Evolutionary conservation across 2,888 invertebrate species (phyloP).

Genomic region (Dryocosmus kuriphilus): DNA sequence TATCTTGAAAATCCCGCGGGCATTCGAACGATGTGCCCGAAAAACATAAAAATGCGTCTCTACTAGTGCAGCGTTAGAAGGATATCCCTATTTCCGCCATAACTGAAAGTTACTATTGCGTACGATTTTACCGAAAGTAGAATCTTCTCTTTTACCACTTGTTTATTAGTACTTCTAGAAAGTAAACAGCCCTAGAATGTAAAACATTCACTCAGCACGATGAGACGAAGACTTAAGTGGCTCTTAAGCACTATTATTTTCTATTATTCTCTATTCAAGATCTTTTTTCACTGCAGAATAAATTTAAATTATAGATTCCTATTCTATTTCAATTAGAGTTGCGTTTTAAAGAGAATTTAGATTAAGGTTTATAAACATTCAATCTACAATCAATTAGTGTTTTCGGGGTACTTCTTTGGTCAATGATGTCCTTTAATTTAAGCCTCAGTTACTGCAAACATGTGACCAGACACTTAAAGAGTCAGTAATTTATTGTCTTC

Average conservation of each 20-base stretch:
- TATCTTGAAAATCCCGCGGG: no score
- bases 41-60: no score
- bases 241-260: no score
- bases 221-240: no score
- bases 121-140: neutral
- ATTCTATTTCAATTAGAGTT: neutral
- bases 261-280: no score
- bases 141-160: neutral
- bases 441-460: neutral
- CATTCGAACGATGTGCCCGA: no score
- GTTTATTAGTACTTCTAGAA: neutral
- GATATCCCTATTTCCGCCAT: neutral
- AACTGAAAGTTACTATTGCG: neutral
- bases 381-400: neutral
- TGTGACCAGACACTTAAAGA: no score
- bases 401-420: neutral
- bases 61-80: no score
- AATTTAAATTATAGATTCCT: neutral
- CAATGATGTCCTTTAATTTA: slow-evolving; percentile 9
- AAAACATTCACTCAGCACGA: neutral
- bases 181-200: neutral
- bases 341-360: neutral
- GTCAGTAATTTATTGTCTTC: neutral
- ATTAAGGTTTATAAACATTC: neutral
- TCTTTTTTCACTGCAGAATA: neutral